phyloP scores from a whole-genome alignment of 2,113 vertebrate species.

The Butorides virescens region DNA sequence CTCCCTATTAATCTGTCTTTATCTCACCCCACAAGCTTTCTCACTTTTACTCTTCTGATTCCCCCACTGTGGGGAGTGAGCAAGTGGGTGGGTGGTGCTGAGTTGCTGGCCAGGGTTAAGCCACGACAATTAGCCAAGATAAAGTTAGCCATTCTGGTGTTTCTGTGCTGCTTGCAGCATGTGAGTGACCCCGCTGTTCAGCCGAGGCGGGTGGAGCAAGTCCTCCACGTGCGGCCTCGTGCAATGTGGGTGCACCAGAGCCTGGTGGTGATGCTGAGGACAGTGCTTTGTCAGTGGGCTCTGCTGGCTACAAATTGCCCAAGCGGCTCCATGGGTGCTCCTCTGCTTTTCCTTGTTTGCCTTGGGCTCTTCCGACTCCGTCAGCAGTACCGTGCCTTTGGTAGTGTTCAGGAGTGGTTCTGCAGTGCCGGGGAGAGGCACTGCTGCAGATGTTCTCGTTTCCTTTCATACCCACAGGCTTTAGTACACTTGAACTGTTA shows the following conservation, averaged over 20 bases:
- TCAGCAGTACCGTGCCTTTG: neutral
- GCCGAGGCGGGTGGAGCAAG: too few species aligned
- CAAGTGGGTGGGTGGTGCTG: too few species aligned
- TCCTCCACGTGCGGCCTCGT: rapidly evolving
- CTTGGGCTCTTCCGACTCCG: rapidly evolving
- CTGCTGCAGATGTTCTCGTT: neutral
- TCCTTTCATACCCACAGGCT: neutral
- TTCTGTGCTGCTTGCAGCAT: neutral
- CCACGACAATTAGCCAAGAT: neutral
- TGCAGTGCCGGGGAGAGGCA: neutral
- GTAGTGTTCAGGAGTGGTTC: neutral
- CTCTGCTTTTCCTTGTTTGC: neutral
- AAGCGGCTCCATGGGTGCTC: too few species aligned
- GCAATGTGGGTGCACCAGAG: neutral
- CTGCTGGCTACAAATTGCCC: neutral
- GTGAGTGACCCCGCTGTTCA: neutral
- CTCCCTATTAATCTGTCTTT: too few species aligned
- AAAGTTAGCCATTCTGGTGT: neutral
- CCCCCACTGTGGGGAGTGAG: too few species aligned
- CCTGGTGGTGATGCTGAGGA: neutral
- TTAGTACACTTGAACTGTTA: neutral
- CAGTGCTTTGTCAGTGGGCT: rapidly evolving
- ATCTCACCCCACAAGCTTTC: too few species aligned
- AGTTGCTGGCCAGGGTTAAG: too few species aligned
- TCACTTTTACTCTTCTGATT: too few species aligned